Evolutionary conservation across 2,113 vertebrate genomes (phyloP).

Genomic region (Meleagris gallopavo): DNA sequence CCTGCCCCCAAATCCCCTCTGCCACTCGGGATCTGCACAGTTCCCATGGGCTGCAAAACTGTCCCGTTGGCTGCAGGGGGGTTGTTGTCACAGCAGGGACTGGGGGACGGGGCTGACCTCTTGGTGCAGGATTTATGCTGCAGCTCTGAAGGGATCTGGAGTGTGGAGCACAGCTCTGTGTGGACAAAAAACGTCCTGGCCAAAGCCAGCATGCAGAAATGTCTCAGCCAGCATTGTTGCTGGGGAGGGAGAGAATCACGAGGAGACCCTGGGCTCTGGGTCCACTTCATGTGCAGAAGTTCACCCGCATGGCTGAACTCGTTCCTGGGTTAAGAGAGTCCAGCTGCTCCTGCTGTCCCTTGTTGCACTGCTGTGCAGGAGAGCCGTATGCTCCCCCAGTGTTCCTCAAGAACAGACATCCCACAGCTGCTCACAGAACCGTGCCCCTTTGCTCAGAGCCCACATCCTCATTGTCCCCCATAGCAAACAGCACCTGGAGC

Average conservation of each 20-base stretch:
- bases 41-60: background rate
- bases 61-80: background rate
- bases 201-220: rapidly evolving
- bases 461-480: background rate
- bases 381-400: rapidly evolving
- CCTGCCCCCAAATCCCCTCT: background rate
- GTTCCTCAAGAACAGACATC: background rate
- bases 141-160: background rate
- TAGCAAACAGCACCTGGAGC: background rate
- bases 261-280: rapidly evolving
- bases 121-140: background rate
- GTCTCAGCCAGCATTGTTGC: background rate
- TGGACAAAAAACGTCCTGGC: background rate
- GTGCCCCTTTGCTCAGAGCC: background rate
- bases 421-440: too few species aligned
- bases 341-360: background rate
- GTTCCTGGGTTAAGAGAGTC: background rate
- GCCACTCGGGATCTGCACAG: background rate
- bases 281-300: background rate
- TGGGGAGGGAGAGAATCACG: too few species aligned
- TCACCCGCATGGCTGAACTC: background rate
- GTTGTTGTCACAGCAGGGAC: background rate
- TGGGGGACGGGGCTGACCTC: background rate
- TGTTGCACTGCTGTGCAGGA: background rate
- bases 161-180: rapidly evolving